Evolutionary conservation across 2,888 invertebrate species (phyloP), one percentile per base, ranked within the genome.

Genomic region (Eristalis tenax): DNA sequence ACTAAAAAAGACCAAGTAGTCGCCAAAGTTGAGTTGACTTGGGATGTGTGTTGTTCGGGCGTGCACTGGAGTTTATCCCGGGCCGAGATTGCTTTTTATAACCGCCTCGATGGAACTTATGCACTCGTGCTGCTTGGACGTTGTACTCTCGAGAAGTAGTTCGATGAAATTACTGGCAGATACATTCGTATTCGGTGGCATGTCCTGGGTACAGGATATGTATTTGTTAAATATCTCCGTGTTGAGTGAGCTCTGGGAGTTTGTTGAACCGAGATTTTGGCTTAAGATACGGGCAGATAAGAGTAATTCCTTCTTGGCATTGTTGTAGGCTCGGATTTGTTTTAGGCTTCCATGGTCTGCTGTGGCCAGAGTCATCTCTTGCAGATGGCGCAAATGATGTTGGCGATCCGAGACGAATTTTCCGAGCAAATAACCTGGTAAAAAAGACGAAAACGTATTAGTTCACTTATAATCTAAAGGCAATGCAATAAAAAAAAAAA

Each of bases 321-420:
- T 92, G 50, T 91, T 91, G 73, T 92, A 92, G 69, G 90, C 90
- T 50, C 91, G 91, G 75, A 91, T 88, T 88, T 92, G 92, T 89
- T 93, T 91, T 61, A 92, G 89, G 78, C 88, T 92, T 76, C 90
- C 90, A 75, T 91, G 92, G 82, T 92, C 93, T 57, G 89, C 89
- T 73, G 91, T 91, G 70, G 90, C 90, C 32, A 93, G 88, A 73
- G 91, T 90, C 50, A 91, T 74, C 38, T 89, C 87, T n/a, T 86
- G 89, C 83, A 91, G 73, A 87, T 92, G 90, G 50, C 91, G 92
- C 88, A 92, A 91, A 79, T 90, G 89, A 81, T 89, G 88, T 64
- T 90, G 89, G 40, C 93, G 93, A 82, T 93, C 93, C 38, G 92
- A 90, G 40, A 93, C 92, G 77, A 92, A 93, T 89, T 93, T 93